Conservation (phyloP, 1,140 invertebrate genomes). For the Neuroterus valhalla region DNA sequence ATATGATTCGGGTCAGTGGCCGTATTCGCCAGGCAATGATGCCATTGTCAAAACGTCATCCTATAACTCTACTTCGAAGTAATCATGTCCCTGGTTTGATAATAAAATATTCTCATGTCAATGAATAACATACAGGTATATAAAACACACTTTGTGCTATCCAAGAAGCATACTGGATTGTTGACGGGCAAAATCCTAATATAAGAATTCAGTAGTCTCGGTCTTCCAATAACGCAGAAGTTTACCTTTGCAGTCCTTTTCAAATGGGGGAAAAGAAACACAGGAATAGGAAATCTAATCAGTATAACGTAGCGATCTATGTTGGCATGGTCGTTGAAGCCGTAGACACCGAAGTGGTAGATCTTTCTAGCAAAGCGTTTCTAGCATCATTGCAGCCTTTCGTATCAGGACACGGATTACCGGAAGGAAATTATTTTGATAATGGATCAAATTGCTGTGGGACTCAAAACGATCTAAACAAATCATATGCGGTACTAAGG, state of each 20-base stretch:
- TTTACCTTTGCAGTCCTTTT: conserved; percentile 66
- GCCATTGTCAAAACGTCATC: conserved; percentile 63
- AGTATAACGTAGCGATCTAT: conserved; percentile 50
- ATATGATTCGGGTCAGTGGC: conserved; percentile 66
- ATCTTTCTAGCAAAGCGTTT: conserved; percentile 64
- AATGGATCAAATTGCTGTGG: conserved; percentile 57
- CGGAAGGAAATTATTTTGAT: conserved; percentile 50
- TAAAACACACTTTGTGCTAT: conserved; percentile 47
- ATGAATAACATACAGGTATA: conserved; percentile 53
- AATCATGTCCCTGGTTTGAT: no score
- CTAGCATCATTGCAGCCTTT: conserved; percentile 65
- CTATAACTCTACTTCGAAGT: conserved; percentile 64
- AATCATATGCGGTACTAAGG: conserved; percentile 1
- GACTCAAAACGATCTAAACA: conserved; percentile 31
- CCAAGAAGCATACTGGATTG: background rate
- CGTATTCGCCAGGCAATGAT: conserved; percentile 57
- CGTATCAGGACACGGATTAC: conserved; percentile 53
- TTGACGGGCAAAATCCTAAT: conserved; percentile 55
- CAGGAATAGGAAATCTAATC: conserved; percentile 37
- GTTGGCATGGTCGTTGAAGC: conserved; percentile 61
- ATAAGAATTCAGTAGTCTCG: conserved; percentile 55
- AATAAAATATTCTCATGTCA: conserved; percentile 54
- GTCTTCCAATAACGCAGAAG: conserved; percentile 61
- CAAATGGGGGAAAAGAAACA: conserved; percentile 37
- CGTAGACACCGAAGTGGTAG: conserved; percentile 66